Conservation (phyloP, 2,797 vertebrate genomes). For the Chromis chromis region DNA sequence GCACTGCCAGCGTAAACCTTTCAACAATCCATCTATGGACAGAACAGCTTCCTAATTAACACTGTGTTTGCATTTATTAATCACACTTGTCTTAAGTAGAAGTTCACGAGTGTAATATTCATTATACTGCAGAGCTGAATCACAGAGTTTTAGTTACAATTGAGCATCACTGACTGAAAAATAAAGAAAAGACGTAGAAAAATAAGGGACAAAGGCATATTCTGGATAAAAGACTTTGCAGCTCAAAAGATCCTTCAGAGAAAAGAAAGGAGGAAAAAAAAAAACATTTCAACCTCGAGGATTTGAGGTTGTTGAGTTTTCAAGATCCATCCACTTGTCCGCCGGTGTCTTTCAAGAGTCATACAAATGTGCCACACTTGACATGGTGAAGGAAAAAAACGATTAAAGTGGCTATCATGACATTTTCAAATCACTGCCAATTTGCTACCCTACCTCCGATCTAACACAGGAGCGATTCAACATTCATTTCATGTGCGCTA, state of each 20-base stretch:
- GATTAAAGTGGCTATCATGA: not conserved
- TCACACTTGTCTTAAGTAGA: not conserved
- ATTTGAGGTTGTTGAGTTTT: not conserved
- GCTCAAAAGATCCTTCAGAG: not conserved
- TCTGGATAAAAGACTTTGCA: not conserved
- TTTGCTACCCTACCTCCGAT: not conserved
- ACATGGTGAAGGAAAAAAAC: no score
- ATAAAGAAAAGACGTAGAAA: not conserved
- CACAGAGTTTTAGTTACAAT: not conserved
- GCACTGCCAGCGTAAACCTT: not conserved
- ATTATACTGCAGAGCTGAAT: not conserved
- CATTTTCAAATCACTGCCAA: not conserved
- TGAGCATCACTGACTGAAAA: no score
- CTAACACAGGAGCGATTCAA: no score
- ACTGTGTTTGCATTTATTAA: not conserved
- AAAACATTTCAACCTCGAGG: not conserved
- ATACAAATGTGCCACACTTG: no score
- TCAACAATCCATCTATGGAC: not conserved
- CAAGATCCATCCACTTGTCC: not conserved
- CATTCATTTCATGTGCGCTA: no score
- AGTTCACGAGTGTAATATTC: not conserved
- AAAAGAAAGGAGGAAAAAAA: not conserved
- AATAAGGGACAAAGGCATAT: slow-evolving; percentile 26
- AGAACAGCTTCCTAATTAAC: not conserved
- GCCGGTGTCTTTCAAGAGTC: not conserved